These are phyloP conservation scores for Argopecten irradians DNA, from an alignment of 1,140 invertebrate genomes.

Conservation along the genomic window DNA sequence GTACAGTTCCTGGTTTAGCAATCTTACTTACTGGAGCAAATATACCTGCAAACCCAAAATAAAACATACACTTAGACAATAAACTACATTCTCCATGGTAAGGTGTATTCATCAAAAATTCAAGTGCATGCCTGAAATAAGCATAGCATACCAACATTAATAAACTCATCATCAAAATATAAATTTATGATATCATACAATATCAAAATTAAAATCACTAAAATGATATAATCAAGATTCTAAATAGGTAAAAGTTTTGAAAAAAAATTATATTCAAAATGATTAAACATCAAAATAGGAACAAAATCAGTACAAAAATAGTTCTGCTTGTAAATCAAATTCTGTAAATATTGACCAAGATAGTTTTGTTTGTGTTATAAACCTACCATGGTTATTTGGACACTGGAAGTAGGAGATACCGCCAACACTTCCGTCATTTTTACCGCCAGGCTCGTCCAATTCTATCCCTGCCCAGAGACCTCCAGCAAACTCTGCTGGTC, in stretches of 20 bases:
- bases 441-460: constrained; percentile 75
- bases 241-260: too few species aligned
- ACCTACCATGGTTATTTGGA: constrained; percentile 72
- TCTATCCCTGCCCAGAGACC: constrained; percentile 77
- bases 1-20: constrained; percentile 67
- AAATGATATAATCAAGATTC: too few species aligned
- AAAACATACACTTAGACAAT: not conserved
- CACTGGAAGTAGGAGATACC: constrained; percentile 76
- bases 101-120: not conserved
- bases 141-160: not conserved
- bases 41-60: constrained; percentile 71
- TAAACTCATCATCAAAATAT: not conserved
- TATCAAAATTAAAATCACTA: too few species aligned
- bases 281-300: not conserved
- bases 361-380: not conserved
- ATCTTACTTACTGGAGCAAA: constrained; percentile 79
- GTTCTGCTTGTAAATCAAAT: not conserved
- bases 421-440: constrained; percentile 76
- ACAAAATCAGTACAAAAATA: not conserved
- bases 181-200: too few species aligned
- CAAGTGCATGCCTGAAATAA: not conserved
- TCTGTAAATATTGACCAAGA: not conserved
- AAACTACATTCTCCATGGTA: not conserved
- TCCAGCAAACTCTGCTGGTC: constrained; percentile 75
- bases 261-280: not conserved